A percentile compares a stretch with the other conserved stretches of the same genome.
phyloP scores from a whole-genome alignment of 2,888 invertebrate genomes.

The Malachius bipustulatus region DNA sequence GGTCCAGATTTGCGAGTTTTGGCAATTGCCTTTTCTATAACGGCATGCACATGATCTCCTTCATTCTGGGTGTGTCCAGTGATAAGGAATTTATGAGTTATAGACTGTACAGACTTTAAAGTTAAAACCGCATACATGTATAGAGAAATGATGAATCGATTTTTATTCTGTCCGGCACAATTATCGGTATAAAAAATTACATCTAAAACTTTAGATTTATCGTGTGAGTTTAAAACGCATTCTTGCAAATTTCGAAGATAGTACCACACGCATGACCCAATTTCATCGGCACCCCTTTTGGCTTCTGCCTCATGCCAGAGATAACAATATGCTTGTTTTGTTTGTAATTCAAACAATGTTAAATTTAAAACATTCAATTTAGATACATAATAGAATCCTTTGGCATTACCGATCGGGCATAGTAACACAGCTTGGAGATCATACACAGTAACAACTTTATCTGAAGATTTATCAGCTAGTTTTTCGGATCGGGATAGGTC shows the following conservation, averaged over 20 bases:
- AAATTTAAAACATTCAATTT: neutral
- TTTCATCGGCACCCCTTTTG: neutral
- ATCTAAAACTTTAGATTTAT: conserved; percentile 2
- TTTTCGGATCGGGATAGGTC: neutral
- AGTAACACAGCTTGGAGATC: neutral
- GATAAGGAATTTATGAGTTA: neutral
- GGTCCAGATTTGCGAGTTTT: neutral
- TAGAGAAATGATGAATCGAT: neutral
- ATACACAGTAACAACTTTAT: neutral
- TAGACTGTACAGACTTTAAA: neutral
- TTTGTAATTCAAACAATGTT: neutral
- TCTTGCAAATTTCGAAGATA: neutral
- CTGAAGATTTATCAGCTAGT: neutral
- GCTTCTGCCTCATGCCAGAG: neutral
- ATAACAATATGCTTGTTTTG: neutral
- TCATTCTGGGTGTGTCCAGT: conserved; percentile 1
- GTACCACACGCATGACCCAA: neutral
- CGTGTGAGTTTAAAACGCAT: neutral
- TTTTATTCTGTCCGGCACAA: neutral
- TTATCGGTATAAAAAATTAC: neutral
- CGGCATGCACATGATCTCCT: neutral
- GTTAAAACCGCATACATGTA: neutral
- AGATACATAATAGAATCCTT: neutral
- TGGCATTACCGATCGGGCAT: neutral
- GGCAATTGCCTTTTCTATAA: neutral